A percentile compares a stretch with the other conserved stretches of the same genome.
These are phyloP conservation scores for Plecotus auritus DNA, from an alignment of 2,113 vertebrate species.

Conservation along the genomic window DNA sequence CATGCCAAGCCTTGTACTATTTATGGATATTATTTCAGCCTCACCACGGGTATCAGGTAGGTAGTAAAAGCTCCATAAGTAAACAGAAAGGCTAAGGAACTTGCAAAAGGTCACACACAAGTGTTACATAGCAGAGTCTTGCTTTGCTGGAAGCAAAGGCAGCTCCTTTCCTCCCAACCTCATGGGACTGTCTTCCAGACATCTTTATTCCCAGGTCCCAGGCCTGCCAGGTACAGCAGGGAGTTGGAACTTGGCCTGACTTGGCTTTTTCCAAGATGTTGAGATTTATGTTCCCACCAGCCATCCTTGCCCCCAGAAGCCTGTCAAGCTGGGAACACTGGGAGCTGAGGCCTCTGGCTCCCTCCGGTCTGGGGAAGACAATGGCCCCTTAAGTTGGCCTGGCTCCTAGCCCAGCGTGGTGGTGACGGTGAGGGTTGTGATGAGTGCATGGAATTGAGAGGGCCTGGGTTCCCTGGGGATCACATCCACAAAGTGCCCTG, in stretches of 20 bases:
- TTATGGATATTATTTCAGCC: background rate
- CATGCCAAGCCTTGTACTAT: background rate
- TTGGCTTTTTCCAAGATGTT: background rate
- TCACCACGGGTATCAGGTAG: background rate
- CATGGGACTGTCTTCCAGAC: background rate
- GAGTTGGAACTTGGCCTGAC: background rate
- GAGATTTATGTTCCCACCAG: constrained; percentile 11
- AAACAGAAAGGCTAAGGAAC: constrained; percentile 39
- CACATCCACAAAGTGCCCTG: background rate
- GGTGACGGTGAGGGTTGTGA: background rate
- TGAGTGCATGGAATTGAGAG: background rate
- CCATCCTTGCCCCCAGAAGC: background rate
- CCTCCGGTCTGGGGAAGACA: background rate
- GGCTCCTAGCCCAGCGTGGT: background rate
- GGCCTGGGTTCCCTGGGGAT: background rate
- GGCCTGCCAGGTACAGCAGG: background rate
- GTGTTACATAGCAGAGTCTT: background rate
- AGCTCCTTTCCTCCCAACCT: background rate
- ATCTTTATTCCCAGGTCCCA: background rate
- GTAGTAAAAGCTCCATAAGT: background rate
- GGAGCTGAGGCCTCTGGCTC: background rate
- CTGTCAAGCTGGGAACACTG: background rate
- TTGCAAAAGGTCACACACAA: background rate
- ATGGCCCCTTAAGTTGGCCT: background rate
- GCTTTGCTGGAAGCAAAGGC: background rate